Percentiles rank a stretch among this genome's conserved stretches.
phyloP scores from a whole-genome alignment of 2,888 invertebrate genomes.

The Anthophora plumipes region DNA sequence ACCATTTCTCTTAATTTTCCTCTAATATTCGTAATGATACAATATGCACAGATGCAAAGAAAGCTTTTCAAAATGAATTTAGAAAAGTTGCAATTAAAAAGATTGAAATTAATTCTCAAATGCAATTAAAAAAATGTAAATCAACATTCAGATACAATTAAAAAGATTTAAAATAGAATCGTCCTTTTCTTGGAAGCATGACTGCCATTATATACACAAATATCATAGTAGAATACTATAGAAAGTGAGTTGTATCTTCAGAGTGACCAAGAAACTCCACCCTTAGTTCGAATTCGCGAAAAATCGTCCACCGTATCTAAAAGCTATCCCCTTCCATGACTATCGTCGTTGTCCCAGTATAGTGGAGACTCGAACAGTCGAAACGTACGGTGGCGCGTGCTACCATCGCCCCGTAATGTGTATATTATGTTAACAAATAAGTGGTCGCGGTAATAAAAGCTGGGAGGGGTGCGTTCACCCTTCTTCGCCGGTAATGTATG shows the following conservation, averaged over 20 bases:
- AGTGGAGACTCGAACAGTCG: constrained; percentile 19
- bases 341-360: constrained; percentile 14
- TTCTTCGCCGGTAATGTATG: constrained; percentile 77
- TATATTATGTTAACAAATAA: constrained; percentile 84
- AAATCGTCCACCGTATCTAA: constrained; percentile 80
- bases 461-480: constrained; percentile 38
- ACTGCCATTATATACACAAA: constrained; percentile 64
- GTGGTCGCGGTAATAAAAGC: constrained; percentile 82
- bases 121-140: too few species aligned
- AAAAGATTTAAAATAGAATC: constrained; percentile 17
- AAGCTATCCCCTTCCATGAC: constrained; percentile 59
- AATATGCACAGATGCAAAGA: too few species aligned
- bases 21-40: too few species aligned
- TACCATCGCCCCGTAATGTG: constrained; percentile 77
- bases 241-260: constrained; percentile 18
- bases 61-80: too few species aligned
- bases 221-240: constrained; percentile 29
- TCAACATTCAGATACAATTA: constrained; percentile 31
- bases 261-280: constrained; percentile 23
- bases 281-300: constrained; percentile 57
- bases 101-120: too few species aligned
- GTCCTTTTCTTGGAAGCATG: background rate
- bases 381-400: constrained; percentile 66
- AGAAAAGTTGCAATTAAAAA: too few species aligned
- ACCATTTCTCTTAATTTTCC: too few species aligned